Conservation (phyloP, 2,888 invertebrate genomes). For the Sturmia bella region DNA sequence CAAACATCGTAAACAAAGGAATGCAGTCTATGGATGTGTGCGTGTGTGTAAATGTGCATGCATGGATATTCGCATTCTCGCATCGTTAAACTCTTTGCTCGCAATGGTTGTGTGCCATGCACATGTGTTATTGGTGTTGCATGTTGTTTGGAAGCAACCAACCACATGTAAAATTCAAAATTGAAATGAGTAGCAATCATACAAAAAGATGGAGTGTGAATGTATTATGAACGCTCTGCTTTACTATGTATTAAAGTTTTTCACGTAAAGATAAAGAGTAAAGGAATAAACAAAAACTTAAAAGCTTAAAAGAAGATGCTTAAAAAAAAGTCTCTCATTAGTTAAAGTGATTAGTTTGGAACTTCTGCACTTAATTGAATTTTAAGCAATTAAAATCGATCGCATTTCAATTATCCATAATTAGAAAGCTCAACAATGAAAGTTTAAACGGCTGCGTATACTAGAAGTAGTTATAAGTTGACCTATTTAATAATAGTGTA, state of each 20-base stretch:
- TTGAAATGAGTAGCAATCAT: constrained; percentile 26
- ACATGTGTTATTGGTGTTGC: not conserved
- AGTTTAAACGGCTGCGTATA: too few relatives aligned
- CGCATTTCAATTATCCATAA: too few relatives aligned
- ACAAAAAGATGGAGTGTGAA: not conserved
- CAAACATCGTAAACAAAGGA: not conserved
- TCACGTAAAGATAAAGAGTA: too few relatives aligned
- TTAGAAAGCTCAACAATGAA: too few relatives aligned
- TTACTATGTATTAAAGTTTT: not conserved
- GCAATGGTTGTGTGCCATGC: not conserved
- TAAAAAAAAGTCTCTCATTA: too few relatives aligned
- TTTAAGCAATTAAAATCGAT: too few relatives aligned
- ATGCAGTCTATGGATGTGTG: not conserved
- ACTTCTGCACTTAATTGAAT: too few relatives aligned
- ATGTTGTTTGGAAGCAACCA: constrained; percentile 40
- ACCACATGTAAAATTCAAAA: constrained; percentile 39
- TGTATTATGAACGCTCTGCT: not conserved
- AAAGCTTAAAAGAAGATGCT: too few relatives aligned
- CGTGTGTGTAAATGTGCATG: not conserved
- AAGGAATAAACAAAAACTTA: too few relatives aligned
- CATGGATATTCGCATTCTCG: constrained; percentile 2
- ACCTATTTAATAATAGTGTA: too few relatives aligned
- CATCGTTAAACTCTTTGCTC: constrained; percentile 28
- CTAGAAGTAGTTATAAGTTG: too few relatives aligned
- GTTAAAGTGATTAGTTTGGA: too few relatives aligned